These are phyloP conservation scores for Harpalus rufipes DNA, from an alignment of 2,888 invertebrate genomes.

Conservation along the genomic window DNA sequence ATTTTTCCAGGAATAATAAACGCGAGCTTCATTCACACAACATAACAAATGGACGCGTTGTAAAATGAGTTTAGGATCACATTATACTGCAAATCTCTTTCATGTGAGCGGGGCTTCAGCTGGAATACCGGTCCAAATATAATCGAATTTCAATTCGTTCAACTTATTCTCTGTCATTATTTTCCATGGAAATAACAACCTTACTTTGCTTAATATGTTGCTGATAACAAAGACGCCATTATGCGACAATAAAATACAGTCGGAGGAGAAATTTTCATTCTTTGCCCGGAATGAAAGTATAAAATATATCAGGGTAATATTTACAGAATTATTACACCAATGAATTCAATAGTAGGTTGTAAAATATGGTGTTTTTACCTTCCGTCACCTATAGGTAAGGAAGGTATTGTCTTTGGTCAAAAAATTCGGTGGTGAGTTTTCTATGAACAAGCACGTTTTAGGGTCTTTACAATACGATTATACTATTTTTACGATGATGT, in stretches of 20 bases:
- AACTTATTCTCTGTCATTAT: conserved; percentile 41
- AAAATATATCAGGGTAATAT: not conserved
- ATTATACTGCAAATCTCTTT: conserved; percentile 45
- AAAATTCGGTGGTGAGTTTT: too few species aligned
- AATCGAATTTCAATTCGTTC: conserved; percentile 44
- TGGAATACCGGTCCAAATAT: conserved; percentile 25
- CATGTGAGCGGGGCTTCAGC: conserved; percentile 21
- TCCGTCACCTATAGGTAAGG: too few species aligned
- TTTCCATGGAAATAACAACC: conserved; percentile 40
- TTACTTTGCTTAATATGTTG: conserved; percentile 36
- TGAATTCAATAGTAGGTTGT: too few species aligned
- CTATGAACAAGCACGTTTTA: too few species aligned
- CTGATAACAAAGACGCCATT: conserved; percentile 11
- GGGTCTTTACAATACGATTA: too few species aligned
- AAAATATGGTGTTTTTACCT: too few species aligned
- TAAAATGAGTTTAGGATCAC: conserved; percentile 42
- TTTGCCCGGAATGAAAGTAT: not conserved
- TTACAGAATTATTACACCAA: too few species aligned
- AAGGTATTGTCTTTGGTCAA: too few species aligned
- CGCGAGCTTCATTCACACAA: conserved; percentile 47
- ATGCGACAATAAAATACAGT: conserved; percentile 5
- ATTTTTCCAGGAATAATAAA: conserved; percentile 35
- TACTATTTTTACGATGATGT: too few species aligned
- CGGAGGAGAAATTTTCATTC: not conserved
- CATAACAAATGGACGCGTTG: conserved; percentile 45